Evolutionary conservation across 2,888 invertebrate species (phyloP), one percentile per base, ranked within the genome.

Genomic region (Panzeria rudis): DNA sequence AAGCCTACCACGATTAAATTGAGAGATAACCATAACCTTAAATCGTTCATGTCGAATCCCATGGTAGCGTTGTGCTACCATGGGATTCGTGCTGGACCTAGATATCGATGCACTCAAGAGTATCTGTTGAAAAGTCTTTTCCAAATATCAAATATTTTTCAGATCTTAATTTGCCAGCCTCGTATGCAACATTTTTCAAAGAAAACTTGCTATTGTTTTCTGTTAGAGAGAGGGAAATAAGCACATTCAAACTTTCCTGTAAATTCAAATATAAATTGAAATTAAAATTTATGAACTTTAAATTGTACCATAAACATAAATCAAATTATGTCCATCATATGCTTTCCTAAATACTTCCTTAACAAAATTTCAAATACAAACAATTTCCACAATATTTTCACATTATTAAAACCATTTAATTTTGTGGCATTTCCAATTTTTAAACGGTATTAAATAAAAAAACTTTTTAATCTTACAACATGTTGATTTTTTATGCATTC

Each of bases 201-300:
- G 6, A 25, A 38, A 54, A 29, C 5, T 71, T 71, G 41, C 41
- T 20, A 56, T 71, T 71, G 71, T 71, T 71, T 56, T 41, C 5
- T 2, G 9, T 9, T 25, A n/a, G 25, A 44, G 9, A 52, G 35
- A 52, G 3, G 52, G 7, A 20, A n/a, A 35, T n/a, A 68, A 52
- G 15, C 29, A 11, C 32, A 50, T 71, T 41, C 13, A 11, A n/a
- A 13, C 6, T 50, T 20, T 50, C 50, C 35, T 69, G 11, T 17
- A 47, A 47, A 47, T 50, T 50, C 52, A 69, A n/a, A 71, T 11
- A 44, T 5, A 54, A 73, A 59, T n/a, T 7, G 3, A 47, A 54
- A 44, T 44, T 23, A 2, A 76, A 66, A 69, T 69, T 78, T 69
- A 78, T 78, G 25, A 29, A 68, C 35, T 61, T 61, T 32, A 50